Evolutionary conservation across 2,888 invertebrate species (phyloP).

Genomic region (Nephrotoma appendiculata): DNA sequence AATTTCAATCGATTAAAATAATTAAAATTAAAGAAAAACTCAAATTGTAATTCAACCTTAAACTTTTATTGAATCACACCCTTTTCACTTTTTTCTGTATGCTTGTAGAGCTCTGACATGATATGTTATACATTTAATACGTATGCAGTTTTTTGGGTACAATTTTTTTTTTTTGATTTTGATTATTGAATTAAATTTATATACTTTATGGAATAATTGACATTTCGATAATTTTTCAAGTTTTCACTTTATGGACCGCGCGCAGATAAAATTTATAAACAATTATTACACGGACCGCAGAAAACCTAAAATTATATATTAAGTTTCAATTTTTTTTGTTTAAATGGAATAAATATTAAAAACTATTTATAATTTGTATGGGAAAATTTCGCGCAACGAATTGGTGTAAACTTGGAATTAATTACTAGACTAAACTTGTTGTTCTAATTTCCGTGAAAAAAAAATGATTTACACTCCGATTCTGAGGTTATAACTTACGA

Average conservation of each 20-base stretch:
- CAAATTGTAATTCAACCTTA: neutral
- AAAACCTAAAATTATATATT: neutral
- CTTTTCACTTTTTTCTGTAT: neutral
- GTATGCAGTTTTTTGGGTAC: neutral
- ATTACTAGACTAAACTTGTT: no score
- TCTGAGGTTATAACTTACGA: no score
- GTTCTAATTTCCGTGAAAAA: no score
- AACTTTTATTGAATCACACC: conserved; percentile 3
- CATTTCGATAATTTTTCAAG: conserved; percentile 2
- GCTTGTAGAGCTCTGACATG: neutral
- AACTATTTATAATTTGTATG: neutral
- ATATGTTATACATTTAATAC: neutral
- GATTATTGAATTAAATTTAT: conserved; percentile 1
- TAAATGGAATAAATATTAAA: neutral
- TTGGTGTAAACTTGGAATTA: neutral
- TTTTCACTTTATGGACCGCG: neutral
- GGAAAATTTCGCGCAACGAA: neutral
- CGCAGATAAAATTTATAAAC: neutral
- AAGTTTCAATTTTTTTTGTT: neutral
- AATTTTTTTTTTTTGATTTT: neutral
- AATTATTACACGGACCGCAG: neutral
- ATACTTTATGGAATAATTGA: neutral
- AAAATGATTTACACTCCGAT: no score
- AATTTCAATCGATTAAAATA: conserved; percentile 2
- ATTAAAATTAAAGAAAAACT: neutral